Conservation (phyloP, 2,113 vertebrate genomes). For the Clarias macrocephalus region DNA sequence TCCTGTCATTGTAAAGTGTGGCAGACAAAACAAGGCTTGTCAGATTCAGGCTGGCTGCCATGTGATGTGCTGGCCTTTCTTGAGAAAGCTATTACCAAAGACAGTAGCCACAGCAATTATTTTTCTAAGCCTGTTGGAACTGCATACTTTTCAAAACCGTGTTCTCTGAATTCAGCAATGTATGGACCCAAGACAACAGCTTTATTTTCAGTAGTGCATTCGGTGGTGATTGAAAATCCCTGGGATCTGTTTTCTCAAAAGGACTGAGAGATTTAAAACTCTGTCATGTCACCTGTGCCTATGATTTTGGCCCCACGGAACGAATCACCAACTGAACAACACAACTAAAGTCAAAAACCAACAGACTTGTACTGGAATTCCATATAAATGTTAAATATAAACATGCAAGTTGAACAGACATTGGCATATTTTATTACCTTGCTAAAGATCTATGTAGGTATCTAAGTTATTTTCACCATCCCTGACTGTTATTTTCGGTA, state of each 20-base stretch:
- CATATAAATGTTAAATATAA: neutral
- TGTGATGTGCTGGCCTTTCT: neutral
- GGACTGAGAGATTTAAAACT: neutral
- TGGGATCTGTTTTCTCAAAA: neutral
- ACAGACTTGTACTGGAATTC: neutral
- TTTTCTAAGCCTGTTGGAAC: neutral
- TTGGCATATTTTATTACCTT: neutral
- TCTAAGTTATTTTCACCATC: neutral
- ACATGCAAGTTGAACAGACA: neutral
- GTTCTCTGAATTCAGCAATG: neutral
- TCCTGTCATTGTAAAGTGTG: neutral
- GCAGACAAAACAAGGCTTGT: neutral
- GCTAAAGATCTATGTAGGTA: neutral
- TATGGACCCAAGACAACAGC: neutral
- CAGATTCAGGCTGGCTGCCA: neutral
- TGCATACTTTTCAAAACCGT: neutral
- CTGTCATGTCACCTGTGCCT: neutral
- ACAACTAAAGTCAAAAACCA: neutral
- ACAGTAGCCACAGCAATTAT: neutral
- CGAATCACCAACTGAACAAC: neutral
- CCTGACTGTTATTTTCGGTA: neutral
- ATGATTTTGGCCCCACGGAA: neutral
- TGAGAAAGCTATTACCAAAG: neutral
- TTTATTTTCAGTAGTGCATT: neutral
- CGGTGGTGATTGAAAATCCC: neutral